Percentiles rank a stretch among this genome's conserved stretches.
phyloP scores from a whole-genome alignment of 2,113 vertebrate genomes.

The Eulemur rufifrons region DNA sequence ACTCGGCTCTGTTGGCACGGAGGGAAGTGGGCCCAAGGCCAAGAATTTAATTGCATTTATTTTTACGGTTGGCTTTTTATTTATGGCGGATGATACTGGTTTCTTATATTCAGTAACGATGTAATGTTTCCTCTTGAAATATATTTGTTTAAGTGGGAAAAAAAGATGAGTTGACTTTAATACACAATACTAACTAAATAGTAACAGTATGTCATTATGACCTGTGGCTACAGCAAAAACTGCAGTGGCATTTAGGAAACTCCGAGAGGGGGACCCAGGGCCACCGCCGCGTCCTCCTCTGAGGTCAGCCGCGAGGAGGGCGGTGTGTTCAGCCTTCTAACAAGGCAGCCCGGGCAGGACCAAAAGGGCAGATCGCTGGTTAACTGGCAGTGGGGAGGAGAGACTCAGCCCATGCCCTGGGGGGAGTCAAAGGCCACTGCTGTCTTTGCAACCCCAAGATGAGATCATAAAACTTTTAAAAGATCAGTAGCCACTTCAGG shows the following conservation, averaged over 20 bases:
- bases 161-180: background rate
- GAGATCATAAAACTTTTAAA: background rate
- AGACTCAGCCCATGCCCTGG: background rate
- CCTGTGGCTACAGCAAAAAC: fast-evolving
- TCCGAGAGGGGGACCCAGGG: fast-evolving
- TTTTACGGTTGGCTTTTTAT: background rate
- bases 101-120: background rate
- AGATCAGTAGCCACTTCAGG: background rate
- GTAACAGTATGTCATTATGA: fast-evolving
- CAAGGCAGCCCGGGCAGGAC: background rate
- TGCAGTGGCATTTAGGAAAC: background rate
- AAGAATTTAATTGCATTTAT: conserved; percentile 5
- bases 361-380: background rate
- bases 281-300: fast-evolving
- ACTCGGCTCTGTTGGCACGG: background rate
- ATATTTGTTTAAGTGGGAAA: background rate
- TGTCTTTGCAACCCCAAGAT: background rate
- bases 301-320: fast-evolving
- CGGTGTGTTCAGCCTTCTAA: background rate
- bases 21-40: background rate
- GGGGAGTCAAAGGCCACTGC: background rate
- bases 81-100: background rate
- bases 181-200: background rate
- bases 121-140: background rate
- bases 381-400: background rate